Conservation (phyloP, 2,888 invertebrate genomes). For the Drosophila merina region DNA sequence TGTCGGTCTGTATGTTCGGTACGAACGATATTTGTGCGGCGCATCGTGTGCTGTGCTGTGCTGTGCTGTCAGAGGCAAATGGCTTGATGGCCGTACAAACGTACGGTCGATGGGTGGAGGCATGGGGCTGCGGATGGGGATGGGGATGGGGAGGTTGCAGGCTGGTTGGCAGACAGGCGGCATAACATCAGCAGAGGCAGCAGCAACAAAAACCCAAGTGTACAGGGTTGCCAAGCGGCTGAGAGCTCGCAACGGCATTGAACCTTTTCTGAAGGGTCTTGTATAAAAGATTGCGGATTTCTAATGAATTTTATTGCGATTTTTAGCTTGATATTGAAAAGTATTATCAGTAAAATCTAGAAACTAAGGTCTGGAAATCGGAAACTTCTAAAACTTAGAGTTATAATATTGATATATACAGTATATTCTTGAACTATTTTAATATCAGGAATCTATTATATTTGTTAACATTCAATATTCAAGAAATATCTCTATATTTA, state of each 20-base stretch:
- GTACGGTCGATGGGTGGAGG: slow-evolving; percentile 18
- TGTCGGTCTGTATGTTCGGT: slow-evolving; percentile 57
- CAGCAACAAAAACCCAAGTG: slow-evolving; percentile 51
- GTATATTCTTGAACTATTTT: no score
- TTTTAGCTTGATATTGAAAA: no score
- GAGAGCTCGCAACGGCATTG: slow-evolving; percentile 55
- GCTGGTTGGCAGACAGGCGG: slow-evolving; percentile 76
- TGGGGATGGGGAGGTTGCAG: slow-evolving; percentile 53
- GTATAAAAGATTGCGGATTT: slow-evolving; percentile 11
- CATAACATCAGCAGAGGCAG: slow-evolving; percentile 75
- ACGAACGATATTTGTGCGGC: slow-evolving; percentile 75
- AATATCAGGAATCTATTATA: no score
- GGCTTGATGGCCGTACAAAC: slow-evolving; percentile 56
- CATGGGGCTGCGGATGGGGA: slow-evolving; percentile 41
- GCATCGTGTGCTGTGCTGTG: slow-evolving; percentile 63
- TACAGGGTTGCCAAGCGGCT: slow-evolving; percentile 57
- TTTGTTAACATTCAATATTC: no score
- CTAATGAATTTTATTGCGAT: neutral
- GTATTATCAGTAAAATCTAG: no score
- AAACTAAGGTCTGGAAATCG: no score
- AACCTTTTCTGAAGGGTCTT: slow-evolving; percentile 16
- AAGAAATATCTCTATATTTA: no score
- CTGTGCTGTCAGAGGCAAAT: slow-evolving; percentile 64
- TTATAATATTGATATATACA: no score
- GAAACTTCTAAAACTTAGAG: no score